phyloP scores from a whole-genome alignment of 2,888 invertebrate species.

The Auanema freiburgensis region DNA sequence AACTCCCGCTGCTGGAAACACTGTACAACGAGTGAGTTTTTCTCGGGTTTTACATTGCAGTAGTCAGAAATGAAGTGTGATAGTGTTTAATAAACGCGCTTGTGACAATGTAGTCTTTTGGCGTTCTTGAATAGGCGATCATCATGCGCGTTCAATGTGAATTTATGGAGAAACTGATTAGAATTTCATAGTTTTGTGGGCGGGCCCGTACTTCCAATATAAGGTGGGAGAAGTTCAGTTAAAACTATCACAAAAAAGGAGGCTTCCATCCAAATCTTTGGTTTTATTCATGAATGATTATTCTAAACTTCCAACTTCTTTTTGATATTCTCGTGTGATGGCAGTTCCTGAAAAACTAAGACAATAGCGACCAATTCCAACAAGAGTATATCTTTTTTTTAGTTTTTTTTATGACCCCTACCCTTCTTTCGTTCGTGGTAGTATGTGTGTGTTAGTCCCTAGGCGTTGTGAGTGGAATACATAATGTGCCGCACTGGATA shows the following conservation, averaged over 20 bases:
- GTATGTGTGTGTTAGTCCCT: neutral
- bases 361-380: too few relatives aligned
- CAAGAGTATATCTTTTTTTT: too few relatives aligned
- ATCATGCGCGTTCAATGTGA: neutral
- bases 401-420: neutral
- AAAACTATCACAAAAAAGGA: too few relatives aligned
- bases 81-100: neutral
- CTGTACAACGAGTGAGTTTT: conserved; percentile 47
- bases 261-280: too few relatives aligned
- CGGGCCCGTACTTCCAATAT: conserved; percentile 7
- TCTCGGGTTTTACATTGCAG: neutral
- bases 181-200: conserved; percentile 21
- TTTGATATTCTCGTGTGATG: too few relatives aligned
- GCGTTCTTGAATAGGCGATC: too few relatives aligned
- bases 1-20: conserved; percentile 56
- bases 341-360: too few relatives aligned
- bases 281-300: too few relatives aligned
- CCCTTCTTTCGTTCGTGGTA: neutral
- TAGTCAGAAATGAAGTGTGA: neutral
- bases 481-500: conserved; percentile 23
- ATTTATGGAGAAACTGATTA: conserved; percentile 6
- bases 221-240: too few relatives aligned
- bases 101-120: neutral
- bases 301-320: too few relatives aligned
- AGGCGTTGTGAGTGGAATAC: conserved; percentile 15